Evolutionary conservation across 2,113 vertebrate species (phyloP), one percentile per base, ranked within the genome.

Genomic region (Emydocephalus ijimae): DNA sequence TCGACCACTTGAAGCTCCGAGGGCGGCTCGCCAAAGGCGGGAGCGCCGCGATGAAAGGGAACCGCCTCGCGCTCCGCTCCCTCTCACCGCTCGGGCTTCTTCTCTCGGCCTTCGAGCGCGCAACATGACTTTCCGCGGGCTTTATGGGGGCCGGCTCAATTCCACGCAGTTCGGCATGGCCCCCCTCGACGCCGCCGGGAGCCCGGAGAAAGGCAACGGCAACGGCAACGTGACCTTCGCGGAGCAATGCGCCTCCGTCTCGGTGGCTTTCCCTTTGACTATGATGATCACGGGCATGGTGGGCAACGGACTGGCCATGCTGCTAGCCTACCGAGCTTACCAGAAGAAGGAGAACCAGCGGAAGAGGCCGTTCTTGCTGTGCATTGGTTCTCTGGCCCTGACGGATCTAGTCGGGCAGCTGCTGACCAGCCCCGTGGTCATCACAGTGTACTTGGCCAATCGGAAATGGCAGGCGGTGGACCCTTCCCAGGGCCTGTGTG

Each of bases 241-340:
- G 20, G 96, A 91, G 3, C 96, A 94, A 12, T 98, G 98, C 95
- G 89, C 98, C 61, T 98, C 97, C 0, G 98, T 98, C 43, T 99
- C 99, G 1, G 98, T 98, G 64, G 98, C 96, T 43, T 99, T 98
- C 95, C 98, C 99, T 2, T 97, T 99, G 54, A 97, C 97, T 94
- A 99, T 99, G 99, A 98, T 99, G 98, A 90, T 99, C 92, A 98
- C 99, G 0, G 99, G 99, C 92, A 94, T 99, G 95, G 98, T 98
- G 97, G 99, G 99, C 91, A 99, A 99, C 92, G 98, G 98, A 2
- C 96, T 99, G 89, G 99, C 99, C 93, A 98, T 99, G 93, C 96
- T 98, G 86, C 97, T 99, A 15, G 98, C 99, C 24, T 98, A 95
- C 43, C 97, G 97, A 43, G 98, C 98, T 54, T 99, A 99, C 96